Conservation (phyloP, 2,113 vertebrate genomes). For the Cervus canadensis region DNA sequence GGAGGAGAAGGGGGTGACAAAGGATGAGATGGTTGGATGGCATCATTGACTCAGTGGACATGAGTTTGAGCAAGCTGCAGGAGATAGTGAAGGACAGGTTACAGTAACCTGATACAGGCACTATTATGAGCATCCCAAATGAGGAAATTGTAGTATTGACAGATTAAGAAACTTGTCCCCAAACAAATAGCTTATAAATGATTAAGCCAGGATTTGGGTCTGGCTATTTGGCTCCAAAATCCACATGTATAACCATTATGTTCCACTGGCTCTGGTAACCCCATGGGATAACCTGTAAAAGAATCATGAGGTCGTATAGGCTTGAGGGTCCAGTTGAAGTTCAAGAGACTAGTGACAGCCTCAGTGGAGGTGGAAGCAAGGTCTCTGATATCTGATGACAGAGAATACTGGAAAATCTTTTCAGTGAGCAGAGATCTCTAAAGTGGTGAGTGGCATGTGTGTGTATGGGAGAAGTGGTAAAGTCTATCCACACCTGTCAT, state of each 20-base stretch:
- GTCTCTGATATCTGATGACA: background rate
- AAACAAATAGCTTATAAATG: background rate
- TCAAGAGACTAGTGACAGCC: background rate
- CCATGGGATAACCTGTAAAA: background rate
- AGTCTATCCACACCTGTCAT: background rate
- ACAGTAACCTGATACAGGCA: background rate
- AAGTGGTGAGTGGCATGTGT: background rate
- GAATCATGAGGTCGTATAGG: background rate
- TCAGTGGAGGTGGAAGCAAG: background rate
- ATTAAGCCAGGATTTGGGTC: background rate
- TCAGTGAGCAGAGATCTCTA: background rate
- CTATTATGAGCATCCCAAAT: background rate
- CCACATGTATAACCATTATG: background rate
- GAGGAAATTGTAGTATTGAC: background rate
- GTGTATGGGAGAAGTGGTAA: background rate
- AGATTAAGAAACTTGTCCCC: background rate
- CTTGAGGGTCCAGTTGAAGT: background rate
- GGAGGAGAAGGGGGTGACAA: background rate
- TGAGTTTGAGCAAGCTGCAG: background rate
- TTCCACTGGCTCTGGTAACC: background rate
- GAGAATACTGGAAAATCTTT: conserved; percentile 17
- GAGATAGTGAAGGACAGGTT: background rate
- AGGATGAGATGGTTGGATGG: background rate
- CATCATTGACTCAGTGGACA: background rate
- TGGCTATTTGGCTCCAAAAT: background rate